Base-by-base conservation (phyloP, 1,140 invertebrate genomes). In the Zophobas atratus region DNA sequence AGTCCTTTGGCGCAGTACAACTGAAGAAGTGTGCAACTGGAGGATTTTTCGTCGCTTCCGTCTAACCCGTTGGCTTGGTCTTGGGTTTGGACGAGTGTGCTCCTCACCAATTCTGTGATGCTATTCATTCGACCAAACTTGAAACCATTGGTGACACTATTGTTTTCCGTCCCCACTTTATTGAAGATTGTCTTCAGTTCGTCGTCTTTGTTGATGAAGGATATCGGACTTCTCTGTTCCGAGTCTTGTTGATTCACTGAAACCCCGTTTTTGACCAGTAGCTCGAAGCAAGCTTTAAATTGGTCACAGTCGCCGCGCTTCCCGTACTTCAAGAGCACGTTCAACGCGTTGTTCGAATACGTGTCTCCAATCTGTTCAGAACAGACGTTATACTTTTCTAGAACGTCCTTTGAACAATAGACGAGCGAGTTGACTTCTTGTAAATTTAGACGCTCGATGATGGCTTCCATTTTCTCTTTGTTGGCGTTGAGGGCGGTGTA, bases 11-110 rank as follows among this genome's bases (percentile, higher is more conserved):
- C 39, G 34, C 63, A 70, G 33, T 2, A 39, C 2, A 70, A 6
- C 4, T 70, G 63, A 33, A 70, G 33, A 6, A 41, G 33, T 70
- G 63, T 70, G 34, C 63, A 70, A 20, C 63, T 70, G 2, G 63
- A 41, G 1, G 36, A 38, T 20, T 32, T 5, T 6, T 38, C n/a
- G 20, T 67, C 60, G 0, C 1, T 20, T 5, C 60, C 60, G 4
- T 67, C 60, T 20, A 67, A 4, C 0, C 36, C 36, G 5, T 67
- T n/a, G 5, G 41, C 41, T 20, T 20, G 20, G n/a, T 67, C 36
- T 20, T 67, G 35, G 2, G 20, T 20, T 20, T 2, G 32, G 36
- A 20, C n/a, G 41, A n/a, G 36, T 20, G 20, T 20, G 20, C 20
- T 20, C 20, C 20, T 20, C 20, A 20, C 20, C 20, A 20, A 20